These are phyloP conservation scores for Uloborus plumipes DNA, from an alignment of 2,888 invertebrate species.

Conservation along the genomic window DNA sequence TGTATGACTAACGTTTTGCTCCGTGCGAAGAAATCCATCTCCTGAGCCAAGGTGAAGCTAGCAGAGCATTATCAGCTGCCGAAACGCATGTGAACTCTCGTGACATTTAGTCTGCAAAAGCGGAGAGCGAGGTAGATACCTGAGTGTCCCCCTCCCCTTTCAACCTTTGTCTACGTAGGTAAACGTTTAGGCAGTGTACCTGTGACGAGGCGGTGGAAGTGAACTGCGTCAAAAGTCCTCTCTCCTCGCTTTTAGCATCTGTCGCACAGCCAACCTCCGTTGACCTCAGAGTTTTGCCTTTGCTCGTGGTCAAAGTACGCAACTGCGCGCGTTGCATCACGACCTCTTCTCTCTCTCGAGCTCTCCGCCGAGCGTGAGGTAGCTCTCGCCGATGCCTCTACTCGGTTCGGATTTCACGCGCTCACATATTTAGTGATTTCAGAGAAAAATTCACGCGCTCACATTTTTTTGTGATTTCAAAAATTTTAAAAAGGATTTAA, in stretches of 20 bases:
- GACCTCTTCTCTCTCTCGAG: not conserved
- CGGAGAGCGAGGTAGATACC: conserved; percentile 38
- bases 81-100: conserved; percentile 57
- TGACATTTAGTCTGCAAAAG: conserved; percentile 58
- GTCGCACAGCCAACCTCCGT: conserved; percentile 44
- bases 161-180: conserved; percentile 62
- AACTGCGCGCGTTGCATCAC: conserved; percentile 18
- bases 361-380: conserved; percentile 2
- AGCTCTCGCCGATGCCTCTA: not conserved
- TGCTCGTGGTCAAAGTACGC: conserved; percentile 60
- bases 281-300: conserved; percentile 49
- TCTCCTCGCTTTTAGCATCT: conserved; percentile 19
- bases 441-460: too few species aligned
- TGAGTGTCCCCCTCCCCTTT: conserved; percentile 23
- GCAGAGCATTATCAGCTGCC: conserved; percentile 44
- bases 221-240: conserved; percentile 45
- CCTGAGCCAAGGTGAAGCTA: not conserved
- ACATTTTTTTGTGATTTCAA: too few species aligned
- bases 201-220: conserved; percentile 47
- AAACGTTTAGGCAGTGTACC: conserved; percentile 57
- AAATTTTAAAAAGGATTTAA: too few species aligned
- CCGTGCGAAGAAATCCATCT: too few species aligned
- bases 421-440: too few species aligned
- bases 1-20: too few species aligned
- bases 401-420: too few species aligned